These are phyloP conservation scores for Chiroxiphia lanceolata DNA, from an alignment of 2,797 vertebrate species.

Conservation along the genomic window DNA sequence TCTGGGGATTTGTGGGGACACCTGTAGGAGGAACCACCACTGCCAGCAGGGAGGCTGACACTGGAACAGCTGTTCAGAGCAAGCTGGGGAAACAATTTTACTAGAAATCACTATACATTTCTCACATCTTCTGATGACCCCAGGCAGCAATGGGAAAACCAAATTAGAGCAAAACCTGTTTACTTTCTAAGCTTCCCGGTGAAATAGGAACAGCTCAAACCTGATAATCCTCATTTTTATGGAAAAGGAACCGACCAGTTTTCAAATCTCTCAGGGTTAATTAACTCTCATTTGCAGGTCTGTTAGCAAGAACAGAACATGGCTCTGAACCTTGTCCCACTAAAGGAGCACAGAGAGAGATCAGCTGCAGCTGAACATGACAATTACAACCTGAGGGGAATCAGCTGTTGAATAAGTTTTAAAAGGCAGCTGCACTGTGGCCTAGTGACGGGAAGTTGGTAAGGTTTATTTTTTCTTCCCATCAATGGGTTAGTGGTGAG, in stretches of 20 bases:
- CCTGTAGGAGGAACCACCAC: neutral
- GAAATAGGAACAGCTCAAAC: neutral
- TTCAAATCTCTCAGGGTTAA: neutral
- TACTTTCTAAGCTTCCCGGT: neutral
- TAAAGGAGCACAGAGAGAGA: neutral
- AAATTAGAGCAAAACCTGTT: neutral
- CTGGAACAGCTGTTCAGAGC: neutral
- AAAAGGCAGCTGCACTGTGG: neutral
- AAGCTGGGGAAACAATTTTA: neutral
- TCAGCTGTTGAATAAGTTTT: neutral
- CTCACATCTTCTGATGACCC: neutral
- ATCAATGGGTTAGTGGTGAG: accelerated
- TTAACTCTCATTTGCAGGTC: neutral
- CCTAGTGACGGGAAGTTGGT: accelerated
- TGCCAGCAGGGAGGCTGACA: neutral
- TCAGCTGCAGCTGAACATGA: neutral
- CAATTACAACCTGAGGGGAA: neutral
- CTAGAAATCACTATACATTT: neutral
- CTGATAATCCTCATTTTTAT: neutral
- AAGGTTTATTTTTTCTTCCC: accelerated
- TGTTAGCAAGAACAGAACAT: neutral
- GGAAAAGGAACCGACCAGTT: neutral
- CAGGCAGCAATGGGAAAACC: neutral
- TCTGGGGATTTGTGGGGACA: neutral
- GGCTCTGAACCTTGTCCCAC: neutral